Conservation (phyloP, 1,140 invertebrate species). For the Trichoplusia ni region DNA sequence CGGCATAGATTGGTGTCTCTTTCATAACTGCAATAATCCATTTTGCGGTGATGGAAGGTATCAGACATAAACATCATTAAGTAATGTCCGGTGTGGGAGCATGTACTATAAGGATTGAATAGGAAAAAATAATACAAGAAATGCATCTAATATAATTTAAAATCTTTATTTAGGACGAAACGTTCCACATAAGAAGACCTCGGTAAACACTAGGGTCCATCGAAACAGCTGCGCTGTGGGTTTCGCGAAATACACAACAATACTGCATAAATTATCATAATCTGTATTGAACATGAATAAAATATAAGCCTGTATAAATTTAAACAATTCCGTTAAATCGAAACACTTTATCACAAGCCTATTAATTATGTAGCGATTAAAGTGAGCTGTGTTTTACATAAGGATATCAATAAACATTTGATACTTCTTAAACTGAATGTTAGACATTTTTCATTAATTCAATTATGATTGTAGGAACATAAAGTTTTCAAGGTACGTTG, state of each 20-base stretch:
- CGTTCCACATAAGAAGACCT: conserved; percentile 6
- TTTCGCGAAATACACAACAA: neutral
- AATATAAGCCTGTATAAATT: conserved; percentile 1
- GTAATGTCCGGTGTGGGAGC: neutral
- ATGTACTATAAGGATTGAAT: neutral
- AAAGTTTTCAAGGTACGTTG: conserved; percentile 1
- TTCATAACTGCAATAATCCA: too few species aligned
- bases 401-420: neutral
- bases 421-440: neutral
- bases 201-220: neutral
- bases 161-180: conserved; percentile 22
- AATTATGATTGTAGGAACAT: neutral
- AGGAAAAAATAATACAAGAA: neutral
- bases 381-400: neutral
- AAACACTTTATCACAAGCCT: conserved; percentile 1
- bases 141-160: conserved; percentile 13
- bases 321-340: neutral
- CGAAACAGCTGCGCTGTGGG: neutral
- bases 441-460: neutral
- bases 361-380: neutral
- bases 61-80: too few species aligned
- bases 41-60: too few species aligned
- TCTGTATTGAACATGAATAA: neutral
- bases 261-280: conserved; percentile 13
- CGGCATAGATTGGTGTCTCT: too few species aligned